These are phyloP conservation scores for Anagrus nilaparvatae DNA, from an alignment of 1,140 invertebrate genomes.

Conservation along the genomic window DNA sequence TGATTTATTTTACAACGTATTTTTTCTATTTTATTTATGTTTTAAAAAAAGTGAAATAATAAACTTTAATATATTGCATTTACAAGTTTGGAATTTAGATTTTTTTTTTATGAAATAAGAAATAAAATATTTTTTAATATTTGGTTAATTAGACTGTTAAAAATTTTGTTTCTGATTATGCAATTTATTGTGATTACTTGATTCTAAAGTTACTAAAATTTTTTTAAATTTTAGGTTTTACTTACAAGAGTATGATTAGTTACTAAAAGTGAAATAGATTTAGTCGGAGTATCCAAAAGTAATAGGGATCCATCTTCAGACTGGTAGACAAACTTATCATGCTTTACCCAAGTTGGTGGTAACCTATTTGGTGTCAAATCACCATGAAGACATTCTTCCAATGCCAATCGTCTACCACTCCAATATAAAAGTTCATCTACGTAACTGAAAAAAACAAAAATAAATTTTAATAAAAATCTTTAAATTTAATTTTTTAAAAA, in stretches of 20 bases:
- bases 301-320: slow-evolving; percentile 70
- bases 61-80: too few relatives aligned
- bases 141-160: too few relatives aligned
- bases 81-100: too few relatives aligned
- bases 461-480: neutral
- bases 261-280: slow-evolving; percentile 64
- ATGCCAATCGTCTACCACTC: slow-evolving; percentile 68
- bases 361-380: slow-evolving; percentile 62
- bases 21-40: too few relatives aligned
- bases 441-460: slow-evolving; percentile 43
- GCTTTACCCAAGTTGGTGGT: slow-evolving; percentile 66
- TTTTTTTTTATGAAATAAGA: too few relatives aligned
- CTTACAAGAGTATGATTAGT: slow-evolving; percentile 76
- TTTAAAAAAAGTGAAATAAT: too few relatives aligned
- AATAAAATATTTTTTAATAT: too few relatives aligned
- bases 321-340: slow-evolving; percentile 72
- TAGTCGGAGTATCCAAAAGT: slow-evolving; percentile 62
- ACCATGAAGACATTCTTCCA: slow-evolving; percentile 69
- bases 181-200: too few relatives aligned
- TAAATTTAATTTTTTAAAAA: too few relatives aligned
- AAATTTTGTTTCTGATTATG: too few relatives aligned
- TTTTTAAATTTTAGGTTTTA: slow-evolving; percentile 16
- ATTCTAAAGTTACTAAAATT: too few relatives aligned
- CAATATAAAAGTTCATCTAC: slow-evolving; percentile 78
- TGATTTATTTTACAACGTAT: too few relatives aligned